A percentile compares a stretch with the other conserved stretches of the same genome.
Evolutionary conservation across 2,113 vertebrate genomes (phyloP).

Genomic region (Psittacus erithacus): DNA sequence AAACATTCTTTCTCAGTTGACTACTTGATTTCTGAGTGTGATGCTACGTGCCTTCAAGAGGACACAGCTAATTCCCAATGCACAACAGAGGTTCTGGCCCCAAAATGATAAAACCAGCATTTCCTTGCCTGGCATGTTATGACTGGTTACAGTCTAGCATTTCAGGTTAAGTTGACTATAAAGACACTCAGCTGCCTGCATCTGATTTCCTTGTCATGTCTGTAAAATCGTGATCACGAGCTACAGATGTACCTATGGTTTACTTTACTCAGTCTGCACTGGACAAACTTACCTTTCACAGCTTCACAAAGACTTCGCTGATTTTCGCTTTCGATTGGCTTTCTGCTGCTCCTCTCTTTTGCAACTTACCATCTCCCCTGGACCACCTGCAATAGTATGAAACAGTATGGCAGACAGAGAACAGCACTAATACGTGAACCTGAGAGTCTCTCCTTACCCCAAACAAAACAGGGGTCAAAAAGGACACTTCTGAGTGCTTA

Average conservation of each 20-base stretch:
- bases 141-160: neutral
- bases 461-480: neutral
- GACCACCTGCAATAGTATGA: neutral
- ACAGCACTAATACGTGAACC: neutral
- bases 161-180: neutral
- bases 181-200: neutral
- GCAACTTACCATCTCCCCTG: neutral
- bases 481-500: neutral
- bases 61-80: neutral
- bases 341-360: neutral
- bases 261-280: neutral
- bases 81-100: neutral
- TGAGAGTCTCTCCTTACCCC: neutral
- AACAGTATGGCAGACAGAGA: neutral
- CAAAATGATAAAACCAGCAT: neutral
- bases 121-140: neutral
- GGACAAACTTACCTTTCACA: neutral
- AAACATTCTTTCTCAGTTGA: neutral
- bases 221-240: neutral
- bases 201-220: neutral
- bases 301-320: neutral
- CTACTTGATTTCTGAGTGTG: neutral
- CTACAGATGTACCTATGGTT: neutral
- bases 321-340: neutral
- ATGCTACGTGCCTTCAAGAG: neutral